Conservation (phyloP, 1,140 invertebrate genomes). For the Conopomorpha cramerella region DNA sequence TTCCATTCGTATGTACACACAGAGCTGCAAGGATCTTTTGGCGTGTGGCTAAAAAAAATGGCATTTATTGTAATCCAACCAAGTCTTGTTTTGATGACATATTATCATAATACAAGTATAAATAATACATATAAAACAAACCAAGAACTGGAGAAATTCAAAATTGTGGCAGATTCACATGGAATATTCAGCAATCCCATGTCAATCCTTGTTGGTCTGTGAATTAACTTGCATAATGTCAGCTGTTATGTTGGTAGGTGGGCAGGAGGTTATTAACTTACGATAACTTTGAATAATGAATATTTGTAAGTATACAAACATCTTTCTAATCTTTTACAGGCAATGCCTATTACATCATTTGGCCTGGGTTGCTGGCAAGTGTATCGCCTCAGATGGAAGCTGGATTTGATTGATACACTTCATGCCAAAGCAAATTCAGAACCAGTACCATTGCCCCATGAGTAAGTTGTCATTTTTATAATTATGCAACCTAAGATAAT, state of each 20-base stretch:
- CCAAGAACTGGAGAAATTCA: too few species aligned
- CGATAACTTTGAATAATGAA: background rate
- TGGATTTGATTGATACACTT: conserved; percentile 75
- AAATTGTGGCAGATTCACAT: too few species aligned
- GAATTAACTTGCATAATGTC: too few species aligned
- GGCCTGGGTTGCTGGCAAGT: conserved; percentile 90
- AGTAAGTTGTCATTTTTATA: conserved; percentile 62
- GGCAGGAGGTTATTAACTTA: background rate
- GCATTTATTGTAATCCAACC: background rate
- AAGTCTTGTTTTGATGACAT: too few species aligned
- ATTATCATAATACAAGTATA: too few species aligned
- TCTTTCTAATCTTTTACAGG: conserved; percentile 63
- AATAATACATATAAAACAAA: too few species aligned
- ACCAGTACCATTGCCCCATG: conserved; percentile 70
- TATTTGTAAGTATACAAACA: conserved; percentile 15
- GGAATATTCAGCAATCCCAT: too few species aligned
- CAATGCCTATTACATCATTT: conserved; percentile 79
- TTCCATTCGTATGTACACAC: conserved; percentile 1
- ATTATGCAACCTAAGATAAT: too few species aligned
- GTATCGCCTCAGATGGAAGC: conserved; percentile 82
- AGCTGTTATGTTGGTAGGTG: too few species aligned
- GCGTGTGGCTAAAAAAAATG: too few species aligned
- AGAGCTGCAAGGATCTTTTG: too few species aligned
- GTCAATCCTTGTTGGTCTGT: too few species aligned
- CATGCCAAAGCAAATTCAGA: conserved; percentile 61